Conservation (phyloP, 1,140 invertebrate species). For the Lordiphosa stackelbergi region DNA sequence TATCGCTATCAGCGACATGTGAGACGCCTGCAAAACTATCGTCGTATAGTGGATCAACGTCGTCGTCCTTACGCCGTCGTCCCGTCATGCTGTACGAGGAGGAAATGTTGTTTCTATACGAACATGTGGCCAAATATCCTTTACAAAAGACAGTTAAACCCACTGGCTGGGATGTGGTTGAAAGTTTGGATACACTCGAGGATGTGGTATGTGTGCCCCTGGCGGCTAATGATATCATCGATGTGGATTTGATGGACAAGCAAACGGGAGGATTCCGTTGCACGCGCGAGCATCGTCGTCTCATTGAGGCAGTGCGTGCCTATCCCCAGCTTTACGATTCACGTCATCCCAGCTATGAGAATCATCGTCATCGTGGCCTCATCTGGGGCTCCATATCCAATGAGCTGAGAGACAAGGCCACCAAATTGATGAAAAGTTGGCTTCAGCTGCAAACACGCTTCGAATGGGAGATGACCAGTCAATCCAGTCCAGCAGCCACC, state of each 20-base stretch:
- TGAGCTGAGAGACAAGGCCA: conserved; percentile 61
- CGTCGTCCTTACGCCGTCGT: background rate
- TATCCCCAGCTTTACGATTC: conserved; percentile 58
- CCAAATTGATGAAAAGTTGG: conserved; percentile 69
- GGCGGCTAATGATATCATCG: conserved; percentile 26
- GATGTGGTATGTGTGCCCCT: conserved; percentile 24
- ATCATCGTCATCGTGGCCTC: conserved; percentile 42
- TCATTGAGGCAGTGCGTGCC: conserved; percentile 38
- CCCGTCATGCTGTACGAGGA: conserved; percentile 50
- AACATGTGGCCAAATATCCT: conserved; percentile 32
- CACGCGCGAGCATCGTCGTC: background rate
- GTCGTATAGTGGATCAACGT: background rate
- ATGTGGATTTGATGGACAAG: conserved; percentile 32
- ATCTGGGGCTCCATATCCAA: conserved; percentile 62
- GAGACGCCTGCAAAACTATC: conserved; percentile 32
- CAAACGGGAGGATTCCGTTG: background rate
- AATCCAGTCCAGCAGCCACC: background rate
- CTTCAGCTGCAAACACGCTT: conserved; percentile 50
- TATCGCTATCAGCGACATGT: conserved; percentile 50
- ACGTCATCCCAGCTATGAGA: conserved; percentile 10
- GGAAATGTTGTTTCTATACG: conserved; percentile 58
- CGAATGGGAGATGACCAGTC: conserved; percentile 51
- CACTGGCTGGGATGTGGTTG: background rate
- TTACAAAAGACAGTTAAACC: background rate
- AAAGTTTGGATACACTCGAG: background rate